Percentiles rank a stretch among this genome's conserved stretches.
These are phyloP conservation scores for Drosophila austrosaltans DNA, from an alignment of 2,888 invertebrate genomes.

Conservation along the genomic window DNA sequence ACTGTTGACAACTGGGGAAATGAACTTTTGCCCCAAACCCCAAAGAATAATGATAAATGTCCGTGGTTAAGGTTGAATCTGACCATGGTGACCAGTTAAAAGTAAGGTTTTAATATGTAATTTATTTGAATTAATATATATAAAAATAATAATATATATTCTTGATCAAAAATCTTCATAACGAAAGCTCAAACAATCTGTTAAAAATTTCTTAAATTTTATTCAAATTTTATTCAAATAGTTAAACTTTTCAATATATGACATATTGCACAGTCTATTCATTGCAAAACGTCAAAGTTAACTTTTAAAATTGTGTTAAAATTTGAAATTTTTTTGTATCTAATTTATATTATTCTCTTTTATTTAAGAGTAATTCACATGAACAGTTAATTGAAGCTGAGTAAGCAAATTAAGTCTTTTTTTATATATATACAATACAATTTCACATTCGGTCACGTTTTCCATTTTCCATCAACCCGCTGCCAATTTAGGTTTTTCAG, in stretches of 20 bases:
- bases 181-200: background rate
- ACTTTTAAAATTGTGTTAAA: background rate
- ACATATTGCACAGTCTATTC: background rate
- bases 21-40: constrained; percentile 62
- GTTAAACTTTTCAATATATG: too few relatives aligned
- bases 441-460: constrained; percentile 23
- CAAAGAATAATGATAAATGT: constrained; percentile 55
- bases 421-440: constrained; percentile 16
- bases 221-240: background rate
- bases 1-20: constrained; percentile 72
- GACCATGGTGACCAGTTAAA: constrained; percentile 1
- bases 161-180: background rate
- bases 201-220: background rate
- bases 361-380: constrained; percentile 4
- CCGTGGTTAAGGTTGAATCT: constrained; percentile 21
- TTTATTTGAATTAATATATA: background rate
- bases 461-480: constrained; percentile 14
- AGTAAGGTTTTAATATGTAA: background rate
- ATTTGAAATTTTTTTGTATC: background rate
- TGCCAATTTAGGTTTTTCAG: constrained; percentile 27
- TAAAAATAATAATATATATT: background rate
- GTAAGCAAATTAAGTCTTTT: constrained; percentile 32
- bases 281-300: background rate
- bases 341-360: background rate
- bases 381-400: constrained; percentile 42